These are phyloP conservation scores for Bucco capensis DNA, from an alignment of 2,113 vertebrate genomes.

Conservation along the genomic window DNA sequence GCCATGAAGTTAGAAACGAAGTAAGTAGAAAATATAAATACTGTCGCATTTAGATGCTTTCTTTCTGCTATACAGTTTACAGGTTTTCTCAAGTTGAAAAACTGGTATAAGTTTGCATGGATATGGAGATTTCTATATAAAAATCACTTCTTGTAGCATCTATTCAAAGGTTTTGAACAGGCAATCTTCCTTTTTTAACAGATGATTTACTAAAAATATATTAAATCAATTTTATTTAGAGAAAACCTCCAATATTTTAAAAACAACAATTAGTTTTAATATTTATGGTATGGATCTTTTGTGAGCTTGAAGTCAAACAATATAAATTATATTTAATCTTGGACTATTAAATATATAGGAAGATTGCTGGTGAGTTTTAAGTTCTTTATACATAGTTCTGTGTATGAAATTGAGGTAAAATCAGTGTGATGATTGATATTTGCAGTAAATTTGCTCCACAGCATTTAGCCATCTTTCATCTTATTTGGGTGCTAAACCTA, in stretches of 20 bases:
- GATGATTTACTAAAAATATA: neutral
- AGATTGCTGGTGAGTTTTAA: neutral
- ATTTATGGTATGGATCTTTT: neutral
- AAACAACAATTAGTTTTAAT: slow-evolving; percentile 27
- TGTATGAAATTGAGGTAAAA: slow-evolving; percentile 19
- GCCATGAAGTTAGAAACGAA: neutral
- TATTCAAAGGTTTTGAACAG: neutral
- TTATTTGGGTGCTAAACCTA: neutral
- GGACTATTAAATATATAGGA: slow-evolving; percentile 9
- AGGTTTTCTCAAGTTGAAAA: neutral
- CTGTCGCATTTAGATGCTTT: neutral
- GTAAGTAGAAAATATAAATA: neutral
- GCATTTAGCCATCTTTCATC: neutral
- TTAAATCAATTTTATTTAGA: neutral
- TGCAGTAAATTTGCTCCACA: neutral
- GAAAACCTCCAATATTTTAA: neutral
- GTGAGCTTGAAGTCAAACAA: neutral
- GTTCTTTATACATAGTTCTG: neutral
- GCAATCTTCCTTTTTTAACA: neutral
- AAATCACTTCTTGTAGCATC: neutral
- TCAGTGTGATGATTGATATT: neutral
- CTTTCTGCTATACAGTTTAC: neutral
- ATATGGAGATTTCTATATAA: neutral
- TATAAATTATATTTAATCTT: neutral
- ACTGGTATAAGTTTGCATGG: neutral